Percentiles rank a stretch among this genome's conserved stretches.
These are phyloP conservation scores for Ceriagrion tenellum DNA, from an alignment of 2,888 invertebrate species.

Conservation along the genomic window DNA sequence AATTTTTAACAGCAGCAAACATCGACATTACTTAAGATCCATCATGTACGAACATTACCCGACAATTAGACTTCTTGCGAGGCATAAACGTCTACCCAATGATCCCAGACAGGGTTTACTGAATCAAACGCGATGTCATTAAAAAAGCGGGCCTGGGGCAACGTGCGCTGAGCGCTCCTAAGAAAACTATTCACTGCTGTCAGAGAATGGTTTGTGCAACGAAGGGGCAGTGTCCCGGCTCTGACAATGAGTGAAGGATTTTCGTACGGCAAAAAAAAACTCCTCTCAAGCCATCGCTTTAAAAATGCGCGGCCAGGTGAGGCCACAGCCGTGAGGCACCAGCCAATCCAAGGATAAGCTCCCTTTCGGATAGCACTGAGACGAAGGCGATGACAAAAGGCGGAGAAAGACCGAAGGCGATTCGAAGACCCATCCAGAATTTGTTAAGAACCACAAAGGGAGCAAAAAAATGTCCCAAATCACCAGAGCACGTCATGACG, in stretches of 20 bases:
- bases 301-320: constrained; percentile 58
- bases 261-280: constrained; percentile 16
- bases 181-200: not conserved
- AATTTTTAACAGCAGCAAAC: too few relatives aligned
- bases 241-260: not conserved
- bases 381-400: not conserved
- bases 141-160: not conserved
- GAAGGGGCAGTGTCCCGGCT: not conserved
- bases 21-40: too few relatives aligned
- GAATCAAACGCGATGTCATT: not conserved
- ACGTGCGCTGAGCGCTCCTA: not conserved
- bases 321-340: constrained; percentile 30
- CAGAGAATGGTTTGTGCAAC: not conserved
- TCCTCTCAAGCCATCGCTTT: not conserved
- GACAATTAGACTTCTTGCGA: not conserved
- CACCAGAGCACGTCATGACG: not conserved
- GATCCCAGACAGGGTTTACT: not conserved
- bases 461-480: not conserved
- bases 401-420: not conserved
- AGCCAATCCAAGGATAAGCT: constrained; percentile 45
- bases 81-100: not conserved
- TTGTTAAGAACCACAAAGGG: not conserved
- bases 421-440: not conserved
- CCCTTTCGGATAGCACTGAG: not conserved
- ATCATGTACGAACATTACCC: too few relatives aligned